Percentiles rank a stretch among this genome's conserved stretches.
These are phyloP conservation scores for Herpetotheres cachinnans DNA, from an alignment of 2,113 vertebrate genomes.

Conservation along the genomic window DNA sequence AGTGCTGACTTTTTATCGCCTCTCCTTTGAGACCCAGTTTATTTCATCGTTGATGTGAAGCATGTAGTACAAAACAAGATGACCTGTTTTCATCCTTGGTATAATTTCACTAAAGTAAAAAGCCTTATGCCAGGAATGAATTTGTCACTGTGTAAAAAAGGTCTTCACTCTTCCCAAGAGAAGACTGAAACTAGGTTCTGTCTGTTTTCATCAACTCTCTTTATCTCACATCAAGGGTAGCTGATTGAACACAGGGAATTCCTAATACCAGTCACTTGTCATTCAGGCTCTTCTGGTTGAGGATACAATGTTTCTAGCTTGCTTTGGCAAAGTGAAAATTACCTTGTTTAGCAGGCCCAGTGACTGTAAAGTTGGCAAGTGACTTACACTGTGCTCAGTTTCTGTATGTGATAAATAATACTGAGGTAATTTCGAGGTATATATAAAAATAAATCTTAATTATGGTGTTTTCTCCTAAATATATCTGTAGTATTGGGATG, in stretches of 20 bases:
- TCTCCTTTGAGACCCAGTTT: slow-evolving; percentile 45
- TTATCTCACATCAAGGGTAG: slow-evolving; percentile 55
- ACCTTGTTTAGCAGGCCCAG: not conserved
- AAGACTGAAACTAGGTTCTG: slow-evolving; percentile 17
- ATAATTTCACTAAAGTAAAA: not conserved
- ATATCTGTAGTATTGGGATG: not conserved
- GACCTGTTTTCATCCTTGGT: slow-evolving; percentile 50
- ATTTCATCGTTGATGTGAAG: slow-evolving; percentile 33
- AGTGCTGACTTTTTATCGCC: slow-evolving; percentile 24
- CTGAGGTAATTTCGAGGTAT: not conserved
- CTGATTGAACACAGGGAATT: slow-evolving; percentile 62
- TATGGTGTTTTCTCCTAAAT: not conserved
- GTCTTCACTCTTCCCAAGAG: slow-evolving; percentile 19
- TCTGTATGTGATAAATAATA: not conserved
- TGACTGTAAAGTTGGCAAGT: not conserved
- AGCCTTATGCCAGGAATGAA: not conserved
- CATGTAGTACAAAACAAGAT: slow-evolving; percentile 51
- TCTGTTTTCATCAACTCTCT: slow-evolving; percentile 50
- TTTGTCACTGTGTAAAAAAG: slow-evolving; percentile 35
- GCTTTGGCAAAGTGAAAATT: not conserved
- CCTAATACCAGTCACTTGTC: slow-evolving; percentile 52
- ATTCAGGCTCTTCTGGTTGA: slow-evolving; percentile 28
- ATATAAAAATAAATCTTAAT: not conserved
- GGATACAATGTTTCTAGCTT: not conserved
- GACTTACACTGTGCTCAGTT: not conserved